Evolutionary conservation across 35 echinoderm and acorn worm species (phyloP).

Genomic region (Heliocidaris tuberculata): DNA sequence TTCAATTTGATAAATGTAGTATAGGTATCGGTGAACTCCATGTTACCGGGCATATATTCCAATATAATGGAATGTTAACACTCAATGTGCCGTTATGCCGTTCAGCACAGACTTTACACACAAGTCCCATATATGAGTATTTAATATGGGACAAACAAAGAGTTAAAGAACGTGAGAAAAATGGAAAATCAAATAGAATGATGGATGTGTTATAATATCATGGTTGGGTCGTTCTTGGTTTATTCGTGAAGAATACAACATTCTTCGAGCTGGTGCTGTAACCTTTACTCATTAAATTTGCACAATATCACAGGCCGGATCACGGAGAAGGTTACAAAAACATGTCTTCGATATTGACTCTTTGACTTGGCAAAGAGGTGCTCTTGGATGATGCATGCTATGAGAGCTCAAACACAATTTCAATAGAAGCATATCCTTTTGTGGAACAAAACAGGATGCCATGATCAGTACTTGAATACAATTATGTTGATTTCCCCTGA

Average conservation of each 20-base stretch:
- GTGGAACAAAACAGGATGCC: too few species aligned
- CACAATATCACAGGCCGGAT: constrained; percentile 1
- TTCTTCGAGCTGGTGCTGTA: neutral
- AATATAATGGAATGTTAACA: too few species aligned
- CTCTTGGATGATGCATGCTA: neutral
- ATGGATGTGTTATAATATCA: neutral
- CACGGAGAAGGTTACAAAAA: neutral
- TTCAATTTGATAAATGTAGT: too few species aligned
- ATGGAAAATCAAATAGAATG: neutral
- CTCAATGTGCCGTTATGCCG: too few species aligned
- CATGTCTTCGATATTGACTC: neutral
- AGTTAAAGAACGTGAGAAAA: neutral
- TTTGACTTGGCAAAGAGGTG: neutral
- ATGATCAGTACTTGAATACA: too few species aligned
- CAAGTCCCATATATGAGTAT: too few species aligned
- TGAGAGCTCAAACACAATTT: neutral
- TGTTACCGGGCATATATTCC: too few species aligned
- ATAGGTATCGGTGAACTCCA: too few species aligned
- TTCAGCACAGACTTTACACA: too few species aligned
- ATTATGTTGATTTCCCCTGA: too few species aligned
- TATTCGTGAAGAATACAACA: neutral
- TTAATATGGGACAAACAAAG: too few species aligned
- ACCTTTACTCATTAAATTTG: constrained; percentile 18
- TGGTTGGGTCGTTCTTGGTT: neutral
- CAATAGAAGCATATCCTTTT: neutral